phyloP scores from a whole-genome alignment of 2,888 invertebrate species.

The Cryptus viduatorius region DNA sequence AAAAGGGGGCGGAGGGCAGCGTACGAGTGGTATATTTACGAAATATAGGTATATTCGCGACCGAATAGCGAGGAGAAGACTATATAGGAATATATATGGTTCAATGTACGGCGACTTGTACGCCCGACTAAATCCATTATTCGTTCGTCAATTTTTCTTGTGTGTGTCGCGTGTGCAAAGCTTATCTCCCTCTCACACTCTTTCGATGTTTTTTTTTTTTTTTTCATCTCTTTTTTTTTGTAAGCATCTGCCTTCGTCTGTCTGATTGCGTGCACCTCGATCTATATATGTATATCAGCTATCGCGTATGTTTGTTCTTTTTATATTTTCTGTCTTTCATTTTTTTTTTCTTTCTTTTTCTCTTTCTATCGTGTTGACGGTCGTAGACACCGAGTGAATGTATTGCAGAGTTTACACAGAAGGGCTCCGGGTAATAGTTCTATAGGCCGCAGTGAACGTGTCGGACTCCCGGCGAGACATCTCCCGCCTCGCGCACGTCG shows the following conservation, averaged over 20 bases:
- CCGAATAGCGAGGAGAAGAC: constrained; percentile 6
- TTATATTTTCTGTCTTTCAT: not conserved
- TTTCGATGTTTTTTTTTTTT: not conserved
- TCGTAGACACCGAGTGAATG: not conserved
- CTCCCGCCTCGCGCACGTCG: constrained; percentile 66
- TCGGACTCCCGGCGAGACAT: constrained; percentile 61
- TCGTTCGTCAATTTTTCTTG: constrained; percentile 76
- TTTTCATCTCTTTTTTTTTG: not conserved
- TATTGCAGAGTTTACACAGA: not conserved
- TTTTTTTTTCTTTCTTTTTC: not conserved
- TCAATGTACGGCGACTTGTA: constrained; percentile 61
- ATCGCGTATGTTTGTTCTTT: not conserved
- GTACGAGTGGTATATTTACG: constrained; percentile 35
- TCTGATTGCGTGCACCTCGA: not conserved
- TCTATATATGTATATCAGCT: not conserved
- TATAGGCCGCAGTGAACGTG: constrained; percentile 29
- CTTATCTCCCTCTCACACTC: constrained; percentile 21
- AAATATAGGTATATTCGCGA: constrained; percentile 40
- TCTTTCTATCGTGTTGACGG: not conserved
- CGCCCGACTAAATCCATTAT: constrained; percentile 75
- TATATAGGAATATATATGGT: constrained; percentile 11
- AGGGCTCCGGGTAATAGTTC: constrained; percentile 17
- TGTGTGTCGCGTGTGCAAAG: constrained; percentile 25
- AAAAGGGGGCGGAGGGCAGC: not conserved
- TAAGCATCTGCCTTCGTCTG: not conserved